phyloP scores from a whole-genome alignment of 2,797 vertebrate species.

The Microctenopoma lineatum region DNA sequence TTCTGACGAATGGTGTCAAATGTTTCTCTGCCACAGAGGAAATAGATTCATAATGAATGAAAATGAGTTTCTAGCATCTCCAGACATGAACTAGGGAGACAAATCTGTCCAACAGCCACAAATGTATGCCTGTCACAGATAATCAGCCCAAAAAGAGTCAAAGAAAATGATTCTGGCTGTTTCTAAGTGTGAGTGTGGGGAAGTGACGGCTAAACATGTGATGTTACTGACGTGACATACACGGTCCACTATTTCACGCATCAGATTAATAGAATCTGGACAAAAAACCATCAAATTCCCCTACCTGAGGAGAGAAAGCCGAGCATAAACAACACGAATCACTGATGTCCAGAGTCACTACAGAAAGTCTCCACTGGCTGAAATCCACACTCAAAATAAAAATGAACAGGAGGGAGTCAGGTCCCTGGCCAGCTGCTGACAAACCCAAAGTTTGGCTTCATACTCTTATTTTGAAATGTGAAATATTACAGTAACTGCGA shows the following conservation, averaged over 20 bases:
- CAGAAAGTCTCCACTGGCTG: slow-evolving; percentile 6
- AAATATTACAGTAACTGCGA: slow-evolving; percentile 20
- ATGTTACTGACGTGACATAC: not conserved
- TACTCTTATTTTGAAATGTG: slow-evolving; percentile 3
- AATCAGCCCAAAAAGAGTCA: not conserved
- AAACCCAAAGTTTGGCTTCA: not conserved
- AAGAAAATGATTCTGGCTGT: not conserved
- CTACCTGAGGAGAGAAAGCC: not conserved
- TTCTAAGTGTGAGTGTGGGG: not conserved
- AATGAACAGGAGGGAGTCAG: slow-evolving; percentile 17
- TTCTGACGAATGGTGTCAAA: not conserved
- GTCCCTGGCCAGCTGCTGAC: slow-evolving; percentile 31
- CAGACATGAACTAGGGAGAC: not conserved
- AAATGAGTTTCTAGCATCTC: not conserved
- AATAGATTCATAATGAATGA: not conserved
- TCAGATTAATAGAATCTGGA: too few relatives aligned
- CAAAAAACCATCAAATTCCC: not conserved
- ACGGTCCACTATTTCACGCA: not conserved
- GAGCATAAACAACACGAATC: not conserved
- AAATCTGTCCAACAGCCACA: not conserved
- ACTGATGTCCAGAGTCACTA: slow-evolving; percentile 2
- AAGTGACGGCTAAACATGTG: not conserved
- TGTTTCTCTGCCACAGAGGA: not conserved
- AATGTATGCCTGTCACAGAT: not conserved
- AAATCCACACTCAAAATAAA: slow-evolving; percentile 27